Percentiles rank a stretch among this genome's conserved stretches.
phyloP scores from a whole-genome alignment of 2,797 vertebrate genomes.

The Tragelaphus eurycerus region DNA sequence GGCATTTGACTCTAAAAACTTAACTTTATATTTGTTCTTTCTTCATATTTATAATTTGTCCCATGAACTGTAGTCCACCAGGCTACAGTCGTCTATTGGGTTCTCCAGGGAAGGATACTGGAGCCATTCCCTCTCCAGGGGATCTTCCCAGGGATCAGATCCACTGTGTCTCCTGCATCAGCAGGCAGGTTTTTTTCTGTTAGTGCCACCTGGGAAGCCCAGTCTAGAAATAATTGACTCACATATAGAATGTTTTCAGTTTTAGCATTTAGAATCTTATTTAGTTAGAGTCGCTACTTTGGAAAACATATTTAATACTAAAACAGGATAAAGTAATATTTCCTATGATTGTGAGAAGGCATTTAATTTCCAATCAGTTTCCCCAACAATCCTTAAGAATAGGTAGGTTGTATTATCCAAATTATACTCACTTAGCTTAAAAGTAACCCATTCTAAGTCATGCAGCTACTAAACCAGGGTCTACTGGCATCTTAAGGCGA shows the following conservation, averaged over 20 bases:
- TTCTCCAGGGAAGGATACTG: not conserved
- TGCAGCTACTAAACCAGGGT: not conserved
- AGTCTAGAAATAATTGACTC: constrained; percentile 8
- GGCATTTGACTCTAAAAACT: not conserved
- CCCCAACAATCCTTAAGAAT: not conserved
- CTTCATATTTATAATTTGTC: not conserved
- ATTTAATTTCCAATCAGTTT: not conserved
- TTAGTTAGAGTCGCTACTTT: not conserved
- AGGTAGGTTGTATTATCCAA: not conserved
- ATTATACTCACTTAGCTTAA: not conserved
- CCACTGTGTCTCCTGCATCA: not conserved
- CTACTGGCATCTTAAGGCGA: not conserved
- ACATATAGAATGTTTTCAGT: not conserved
- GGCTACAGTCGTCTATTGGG: not conserved
- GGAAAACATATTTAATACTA: not conserved
- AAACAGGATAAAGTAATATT: not conserved
- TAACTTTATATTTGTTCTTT: not conserved
- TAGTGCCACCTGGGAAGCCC: not conserved
- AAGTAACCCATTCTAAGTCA: not conserved
- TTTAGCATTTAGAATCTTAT: not conserved
- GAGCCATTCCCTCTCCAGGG: not conserved
- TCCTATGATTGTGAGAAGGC: not conserved
- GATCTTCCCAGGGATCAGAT: not conserved
- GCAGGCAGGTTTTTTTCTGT: not conserved
- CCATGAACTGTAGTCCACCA: not conserved